A percentile compares a stretch with the other conserved stretches of the same genome.
Evolutionary conservation across 2,113 vertebrate species (phyloP).

Genomic region (Mormyrus iriodes): DNA sequence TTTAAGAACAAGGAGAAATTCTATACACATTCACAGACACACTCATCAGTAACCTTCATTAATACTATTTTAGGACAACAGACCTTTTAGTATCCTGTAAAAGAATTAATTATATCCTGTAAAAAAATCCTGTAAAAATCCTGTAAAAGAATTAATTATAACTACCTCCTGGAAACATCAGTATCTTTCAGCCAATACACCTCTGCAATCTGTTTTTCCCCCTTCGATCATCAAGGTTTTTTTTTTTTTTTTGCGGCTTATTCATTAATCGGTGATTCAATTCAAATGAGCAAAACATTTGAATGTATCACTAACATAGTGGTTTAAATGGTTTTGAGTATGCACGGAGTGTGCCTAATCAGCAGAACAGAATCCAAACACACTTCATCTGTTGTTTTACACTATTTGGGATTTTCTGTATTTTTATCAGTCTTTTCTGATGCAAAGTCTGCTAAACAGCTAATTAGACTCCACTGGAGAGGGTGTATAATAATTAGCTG

Average conservation of each 20-base stretch:
- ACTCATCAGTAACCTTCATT: constrained; percentile 15
- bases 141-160: constrained; percentile 11
- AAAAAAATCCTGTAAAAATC: no score
- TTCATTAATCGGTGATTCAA: background rate
- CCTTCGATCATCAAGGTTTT: background rate
- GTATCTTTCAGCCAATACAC: background rate
- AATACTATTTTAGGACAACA: constrained; percentile 6
- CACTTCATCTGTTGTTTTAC: background rate
- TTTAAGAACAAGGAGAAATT: constrained; percentile 1
- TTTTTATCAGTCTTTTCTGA: background rate
- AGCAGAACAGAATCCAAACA: background rate
- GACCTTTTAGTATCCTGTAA: constrained; percentile 7
- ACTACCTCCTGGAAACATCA: background rate
- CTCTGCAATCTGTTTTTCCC: background rate
- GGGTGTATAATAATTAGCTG: background rate
- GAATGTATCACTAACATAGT: background rate
- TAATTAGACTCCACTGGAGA: background rate
- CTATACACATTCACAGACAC: background rate
- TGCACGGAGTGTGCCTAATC: background rate
- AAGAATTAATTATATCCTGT: constrained; percentile 5
- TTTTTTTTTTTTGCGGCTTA: background rate
- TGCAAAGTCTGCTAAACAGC: background rate
- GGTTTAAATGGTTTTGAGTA: background rate
- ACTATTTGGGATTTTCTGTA: background rate
- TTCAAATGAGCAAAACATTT: background rate